phyloP scores from a whole-genome alignment of 2,113 vertebrate genomes.

The Dipodomys merriami region DNA sequence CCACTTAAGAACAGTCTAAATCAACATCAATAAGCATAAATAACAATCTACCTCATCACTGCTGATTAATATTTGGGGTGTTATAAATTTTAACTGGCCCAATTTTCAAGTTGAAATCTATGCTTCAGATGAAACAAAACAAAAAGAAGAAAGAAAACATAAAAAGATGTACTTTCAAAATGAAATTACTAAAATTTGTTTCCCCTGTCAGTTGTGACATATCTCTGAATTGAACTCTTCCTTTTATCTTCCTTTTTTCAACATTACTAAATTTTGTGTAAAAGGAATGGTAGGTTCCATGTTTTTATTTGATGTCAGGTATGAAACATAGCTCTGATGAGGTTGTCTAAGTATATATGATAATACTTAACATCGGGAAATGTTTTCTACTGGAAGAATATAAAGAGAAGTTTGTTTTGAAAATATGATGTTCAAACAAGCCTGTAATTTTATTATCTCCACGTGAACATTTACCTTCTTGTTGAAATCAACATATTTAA shows the following conservation, averaged over 20 bases:
- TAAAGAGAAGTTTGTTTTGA: background rate
- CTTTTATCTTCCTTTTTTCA: constrained; percentile 1
- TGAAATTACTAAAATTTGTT: background rate
- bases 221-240: background rate
- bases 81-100: background rate
- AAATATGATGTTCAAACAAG: background rate
- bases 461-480: constrained; percentile 1
- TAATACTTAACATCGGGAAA: background rate
- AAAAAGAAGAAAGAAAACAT: background rate
- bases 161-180: background rate
- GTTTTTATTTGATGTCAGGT: background rate
- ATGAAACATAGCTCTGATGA: background rate
- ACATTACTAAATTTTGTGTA: background rate
- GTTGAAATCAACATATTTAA: background rate
- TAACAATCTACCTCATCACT: background rate
- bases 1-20: background rate
- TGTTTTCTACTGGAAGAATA: background rate
- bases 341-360: background rate
- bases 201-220: background rate
- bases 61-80: background rate
- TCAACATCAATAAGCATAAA: background rate
- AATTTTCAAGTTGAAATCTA: background rate
- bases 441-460: background rate
- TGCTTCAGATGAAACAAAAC: background rate
- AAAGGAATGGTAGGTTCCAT: background rate